These are phyloP conservation scores for Volucella inflata DNA, from an alignment of 2,888 invertebrate genomes.

Conservation along the genomic window DNA sequence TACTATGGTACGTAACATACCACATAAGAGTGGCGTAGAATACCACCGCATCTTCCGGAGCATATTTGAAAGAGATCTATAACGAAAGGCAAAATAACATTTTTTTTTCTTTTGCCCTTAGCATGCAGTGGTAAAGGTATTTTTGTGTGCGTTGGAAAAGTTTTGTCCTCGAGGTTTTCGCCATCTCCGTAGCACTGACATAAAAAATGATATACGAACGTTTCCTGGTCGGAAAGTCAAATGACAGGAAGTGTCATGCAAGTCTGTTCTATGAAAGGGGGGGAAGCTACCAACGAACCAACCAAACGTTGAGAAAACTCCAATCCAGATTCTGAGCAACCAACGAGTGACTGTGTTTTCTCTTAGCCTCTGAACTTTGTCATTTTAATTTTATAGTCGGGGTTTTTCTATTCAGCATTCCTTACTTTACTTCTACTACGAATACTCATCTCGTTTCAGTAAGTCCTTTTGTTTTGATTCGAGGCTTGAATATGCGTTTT, in stretches of 20 bases:
- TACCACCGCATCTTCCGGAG: conserved; percentile 69
- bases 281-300: conserved; percentile 42
- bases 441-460: conserved; percentile 2
- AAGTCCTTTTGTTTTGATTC: conserved; percentile 69
- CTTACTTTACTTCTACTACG: conserved; percentile 17
- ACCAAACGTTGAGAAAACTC: conserved; percentile 7
- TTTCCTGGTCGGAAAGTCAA: conserved; percentile 77
- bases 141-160: conserved; percentile 49
- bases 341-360: conserved; percentile 81
- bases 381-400: conserved; percentile 81
- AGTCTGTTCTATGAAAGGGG: conserved; percentile 61
- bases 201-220: conserved; percentile 74
- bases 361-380: conserved; percentile 83
- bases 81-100: conserved; percentile 40
- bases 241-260: conserved; percentile 76
- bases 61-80: conserved; percentile 73
- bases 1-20: conserved; percentile 14
- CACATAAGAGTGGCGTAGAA: conserved; percentile 41
- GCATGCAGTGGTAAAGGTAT: conserved; percentile 43
- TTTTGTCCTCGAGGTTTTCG: conserved; percentile 62
- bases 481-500: conserved; percentile 69
- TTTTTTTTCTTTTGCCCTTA: conserved; percentile 48
- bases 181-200: conserved; percentile 56
- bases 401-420: conserved; percentile 51
- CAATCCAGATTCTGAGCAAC: not conserved